Evolutionary conservation across 2,888 invertebrate genomes (phyloP).

Genomic region (Caradrina clavipalpis): DNA sequence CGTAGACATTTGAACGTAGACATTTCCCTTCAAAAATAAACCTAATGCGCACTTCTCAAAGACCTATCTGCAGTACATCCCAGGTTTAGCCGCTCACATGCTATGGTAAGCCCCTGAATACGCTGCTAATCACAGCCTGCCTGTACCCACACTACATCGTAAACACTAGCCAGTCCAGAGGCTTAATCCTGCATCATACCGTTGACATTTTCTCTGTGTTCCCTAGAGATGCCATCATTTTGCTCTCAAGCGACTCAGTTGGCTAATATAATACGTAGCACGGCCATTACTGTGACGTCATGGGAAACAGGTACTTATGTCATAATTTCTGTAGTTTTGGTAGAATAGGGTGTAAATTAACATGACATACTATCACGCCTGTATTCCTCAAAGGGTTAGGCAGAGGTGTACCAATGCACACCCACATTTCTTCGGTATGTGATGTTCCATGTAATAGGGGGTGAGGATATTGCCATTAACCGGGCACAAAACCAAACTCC

Average conservation of each 20-base stretch:
- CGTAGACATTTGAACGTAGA: no score
- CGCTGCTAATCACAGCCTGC: conserved; percentile 41
- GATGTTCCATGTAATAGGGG: no score
- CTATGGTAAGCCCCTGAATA: conserved; percentile 37
- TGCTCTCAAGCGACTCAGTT: conserved; percentile 30
- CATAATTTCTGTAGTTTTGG: conserved; percentile 22
- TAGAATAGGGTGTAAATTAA: background rate
- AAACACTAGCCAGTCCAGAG: conserved; percentile 51
- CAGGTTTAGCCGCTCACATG: conserved; percentile 23
- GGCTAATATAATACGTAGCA: conserved; percentile 50
- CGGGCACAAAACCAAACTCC: no score
- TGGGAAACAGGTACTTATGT: conserved; percentile 12
- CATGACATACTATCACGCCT: no score
- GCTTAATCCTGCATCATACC: conserved; percentile 51
- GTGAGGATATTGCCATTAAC: no score
- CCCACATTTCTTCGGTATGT: no score
- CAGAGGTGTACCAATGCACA: no score
- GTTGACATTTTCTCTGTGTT: conserved; percentile 56
- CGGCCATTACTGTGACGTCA: conserved; percentile 37
- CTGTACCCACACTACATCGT: conserved; percentile 23
- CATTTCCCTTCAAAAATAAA: background rate
- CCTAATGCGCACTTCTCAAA: conserved; percentile 25
- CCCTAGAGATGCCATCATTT: conserved; percentile 46
- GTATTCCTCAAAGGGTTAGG: no score
- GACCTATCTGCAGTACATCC: conserved; percentile 10